phyloP scores from a whole-genome alignment of 2,113 vertebrate genomes.

The Heterotilapia buettikoferi region DNA sequence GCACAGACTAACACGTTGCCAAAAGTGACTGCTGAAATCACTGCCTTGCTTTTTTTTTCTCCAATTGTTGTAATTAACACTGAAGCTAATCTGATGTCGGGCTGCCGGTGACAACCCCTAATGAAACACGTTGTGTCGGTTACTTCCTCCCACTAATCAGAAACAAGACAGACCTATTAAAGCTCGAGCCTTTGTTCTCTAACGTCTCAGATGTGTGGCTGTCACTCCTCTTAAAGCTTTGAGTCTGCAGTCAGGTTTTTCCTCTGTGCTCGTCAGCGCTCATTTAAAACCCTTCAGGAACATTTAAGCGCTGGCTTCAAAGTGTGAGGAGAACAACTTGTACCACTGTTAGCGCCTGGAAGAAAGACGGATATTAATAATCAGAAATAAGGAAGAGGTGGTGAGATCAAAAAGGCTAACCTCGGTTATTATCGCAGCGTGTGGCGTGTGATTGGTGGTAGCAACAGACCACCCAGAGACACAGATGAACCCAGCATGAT shows the following conservation, averaged over 20 bases:
- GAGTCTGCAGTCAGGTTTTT: constrained; percentile 2
- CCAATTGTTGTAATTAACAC: constrained; percentile 35
- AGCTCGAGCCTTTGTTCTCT: constrained; percentile 32
- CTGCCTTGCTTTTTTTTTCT: neutral
- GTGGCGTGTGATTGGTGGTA: neutral
- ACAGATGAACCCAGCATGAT: neutral
- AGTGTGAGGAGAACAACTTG: constrained; percentile 21
- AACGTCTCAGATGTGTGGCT: constrained; percentile 18
- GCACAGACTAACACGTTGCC: neutral
- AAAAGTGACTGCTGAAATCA: constrained; percentile 5
- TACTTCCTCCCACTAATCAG: constrained; percentile 36
- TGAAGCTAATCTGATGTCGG: constrained; percentile 23
- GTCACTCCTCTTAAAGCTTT: constrained; percentile 19
- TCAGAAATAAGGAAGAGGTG: constrained; percentile 4
- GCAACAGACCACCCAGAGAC: constrained; percentile 34
- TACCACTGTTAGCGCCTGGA: neutral
- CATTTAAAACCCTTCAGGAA: constrained; percentile 29
- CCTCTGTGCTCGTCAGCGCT: neutral
- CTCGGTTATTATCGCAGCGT: neutral
- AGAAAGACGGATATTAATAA: constrained; percentile 12
- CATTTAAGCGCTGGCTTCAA: constrained; percentile 23
- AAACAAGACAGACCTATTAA: constrained; percentile 38
- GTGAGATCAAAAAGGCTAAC: constrained; percentile 13
- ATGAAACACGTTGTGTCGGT: constrained; percentile 41
- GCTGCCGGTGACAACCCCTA: constrained; percentile 38